Evolutionary conservation across 1,140 invertebrate genomes (phyloP).

Genomic region (Scaptomyza pallida): DNA sequence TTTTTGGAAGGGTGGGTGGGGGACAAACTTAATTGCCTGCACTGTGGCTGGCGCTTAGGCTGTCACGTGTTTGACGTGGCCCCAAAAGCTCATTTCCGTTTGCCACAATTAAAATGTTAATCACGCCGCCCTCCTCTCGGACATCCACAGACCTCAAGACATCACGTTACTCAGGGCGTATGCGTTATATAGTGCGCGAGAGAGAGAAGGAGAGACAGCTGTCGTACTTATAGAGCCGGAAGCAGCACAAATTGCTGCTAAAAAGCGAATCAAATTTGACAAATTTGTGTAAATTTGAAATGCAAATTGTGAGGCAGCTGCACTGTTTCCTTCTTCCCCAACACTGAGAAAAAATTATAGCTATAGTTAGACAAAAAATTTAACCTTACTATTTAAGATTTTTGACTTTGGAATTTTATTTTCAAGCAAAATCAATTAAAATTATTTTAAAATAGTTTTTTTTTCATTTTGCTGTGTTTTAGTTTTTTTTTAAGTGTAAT

Average conservation of each 20-base stretch:
- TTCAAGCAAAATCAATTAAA: no score
- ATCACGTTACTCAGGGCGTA: constrained; percentile 17
- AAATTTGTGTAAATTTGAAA: constrained; percentile 33
- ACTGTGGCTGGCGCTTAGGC: constrained; percentile 21
- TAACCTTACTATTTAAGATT: no score
- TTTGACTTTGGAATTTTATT: no score
- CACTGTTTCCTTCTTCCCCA: not conserved
- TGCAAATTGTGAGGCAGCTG: constrained; percentile 11
- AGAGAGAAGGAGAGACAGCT: not conserved
- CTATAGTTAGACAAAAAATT: no score
- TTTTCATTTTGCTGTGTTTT: no score
- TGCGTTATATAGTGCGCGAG: not conserved
- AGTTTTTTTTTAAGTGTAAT: not conserved
- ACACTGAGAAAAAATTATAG: not conserved
- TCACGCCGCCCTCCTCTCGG: constrained; percentile 16
- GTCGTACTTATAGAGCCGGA: not conserved
- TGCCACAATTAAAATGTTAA: constrained; percentile 74
- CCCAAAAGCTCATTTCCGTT: constrained; percentile 68
- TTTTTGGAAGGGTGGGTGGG: not conserved
- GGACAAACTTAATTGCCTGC: constrained; percentile 39
- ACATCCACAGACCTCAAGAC: constrained; percentile 11
- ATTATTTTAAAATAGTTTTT: no score
- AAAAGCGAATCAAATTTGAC: constrained; percentile 40
- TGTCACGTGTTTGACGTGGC: constrained; percentile 38
- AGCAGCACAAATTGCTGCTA: constrained; percentile 14